phyloP scores from a whole-genome alignment of 2,888 invertebrate species.

The Tipula helvola region DNA sequence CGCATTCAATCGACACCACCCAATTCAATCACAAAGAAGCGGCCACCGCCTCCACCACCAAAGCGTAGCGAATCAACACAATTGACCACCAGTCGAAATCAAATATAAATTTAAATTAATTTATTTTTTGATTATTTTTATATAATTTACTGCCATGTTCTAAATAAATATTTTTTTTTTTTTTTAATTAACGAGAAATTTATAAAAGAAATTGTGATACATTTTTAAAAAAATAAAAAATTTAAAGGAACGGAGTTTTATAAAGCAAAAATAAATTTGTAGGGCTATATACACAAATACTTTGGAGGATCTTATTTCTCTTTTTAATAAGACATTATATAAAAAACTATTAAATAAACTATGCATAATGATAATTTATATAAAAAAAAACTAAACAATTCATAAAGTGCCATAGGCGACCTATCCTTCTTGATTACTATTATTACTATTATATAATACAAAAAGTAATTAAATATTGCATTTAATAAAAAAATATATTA shows the following conservation, averaged over 20 bases:
- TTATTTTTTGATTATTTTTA: neutral
- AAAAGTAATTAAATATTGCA: neutral
- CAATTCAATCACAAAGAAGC: conserved; percentile 42
- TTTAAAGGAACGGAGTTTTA: neutral
- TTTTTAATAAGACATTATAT: neutral
- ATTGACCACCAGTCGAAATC: conserved; percentile 36
- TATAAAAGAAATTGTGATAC: neutral
- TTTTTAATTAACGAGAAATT: neutral
- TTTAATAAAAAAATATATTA: neutral
- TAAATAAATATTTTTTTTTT: neutral
- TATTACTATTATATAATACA: neutral
- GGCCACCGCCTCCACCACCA: conserved; percentile 83
- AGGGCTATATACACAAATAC: neutral
- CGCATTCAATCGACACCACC: conserved; percentile 21
- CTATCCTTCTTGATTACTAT: neutral
- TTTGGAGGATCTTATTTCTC: neutral
- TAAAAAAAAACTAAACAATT: neutral
- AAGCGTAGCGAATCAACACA: conserved; percentile 82
- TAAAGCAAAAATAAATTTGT: neutral
- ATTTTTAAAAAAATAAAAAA: neutral
- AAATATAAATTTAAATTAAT: neutral
- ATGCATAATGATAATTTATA: neutral
- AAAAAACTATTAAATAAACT: neutral
- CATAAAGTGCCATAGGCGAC: neutral
- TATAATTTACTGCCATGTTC: neutral